Percentiles rank a stretch among this genome's conserved stretches.
Evolutionary conservation across 2,797 vertebrate species (phyloP).

Genomic region (Parauchenoglanis punctatus): DNA sequence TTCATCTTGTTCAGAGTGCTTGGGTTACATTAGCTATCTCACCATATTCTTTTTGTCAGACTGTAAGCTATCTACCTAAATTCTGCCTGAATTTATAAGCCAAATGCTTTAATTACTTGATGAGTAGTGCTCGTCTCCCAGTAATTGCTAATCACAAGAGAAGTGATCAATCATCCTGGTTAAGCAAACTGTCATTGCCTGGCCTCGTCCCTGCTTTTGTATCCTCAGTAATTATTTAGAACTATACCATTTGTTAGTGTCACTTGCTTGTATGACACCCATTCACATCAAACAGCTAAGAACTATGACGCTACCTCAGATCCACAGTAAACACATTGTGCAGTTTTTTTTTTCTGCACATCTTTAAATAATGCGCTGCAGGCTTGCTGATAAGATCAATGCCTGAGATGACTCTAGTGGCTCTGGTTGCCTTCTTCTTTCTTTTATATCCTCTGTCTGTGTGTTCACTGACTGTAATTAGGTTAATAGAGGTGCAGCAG

Average conservation of each 20-base stretch:
- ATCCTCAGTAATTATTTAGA: constrained; percentile 30
- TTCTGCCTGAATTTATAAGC: not conserved
- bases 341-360: not conserved
- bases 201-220: constrained; percentile 15
- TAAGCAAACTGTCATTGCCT: constrained; percentile 16
- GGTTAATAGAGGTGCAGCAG: constrained; percentile 75
- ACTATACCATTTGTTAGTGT: constrained; percentile 7
- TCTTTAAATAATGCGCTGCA: constrained; percentile 1
- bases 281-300: not conserved
- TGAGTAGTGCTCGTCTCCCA: not conserved
- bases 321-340: not conserved
- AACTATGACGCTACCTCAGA: constrained; percentile 10
- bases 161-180: constrained; percentile 38
- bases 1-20: not conserved
- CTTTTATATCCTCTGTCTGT: constrained; percentile 6
- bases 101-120: constrained; percentile 53
- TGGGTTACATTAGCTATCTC: not conserved
- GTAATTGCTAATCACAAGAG: constrained; percentile 51
- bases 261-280: not conserved
- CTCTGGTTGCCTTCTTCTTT: constrained; percentile 16
- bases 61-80: not conserved
- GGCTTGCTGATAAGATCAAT: constrained; percentile 15
- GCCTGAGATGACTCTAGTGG: constrained; percentile 7
- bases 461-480: constrained; percentile 71
- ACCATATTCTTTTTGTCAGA: not conserved